Evolutionary conservation across 2,113 vertebrate genomes (phyloP), one percentile per base, ranked within the genome.

Genomic region (Semicossyphus pulcher): DNA sequence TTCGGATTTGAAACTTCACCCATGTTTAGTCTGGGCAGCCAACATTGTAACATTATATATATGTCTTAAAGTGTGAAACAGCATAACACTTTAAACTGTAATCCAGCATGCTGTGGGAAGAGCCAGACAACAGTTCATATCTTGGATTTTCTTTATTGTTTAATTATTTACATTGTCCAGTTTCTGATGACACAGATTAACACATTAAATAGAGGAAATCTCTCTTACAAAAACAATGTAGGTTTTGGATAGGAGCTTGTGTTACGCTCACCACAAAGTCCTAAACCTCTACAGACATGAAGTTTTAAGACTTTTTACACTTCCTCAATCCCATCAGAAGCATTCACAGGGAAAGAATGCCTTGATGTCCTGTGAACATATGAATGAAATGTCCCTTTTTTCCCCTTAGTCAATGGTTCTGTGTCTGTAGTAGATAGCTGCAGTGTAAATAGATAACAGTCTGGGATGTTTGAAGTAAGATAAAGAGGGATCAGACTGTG

Each of bases 111-210:
- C 15, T n/a, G 26, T 51, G 3, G 2, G 75, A 67, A 49, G 2
- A 12, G 3, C n/a, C 32, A 67, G 28, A 76, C 15, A 29, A 23
- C 4, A 3, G 5, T 78, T 80, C 6, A 23, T 44, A 69, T 67
- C 26, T 88, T 81, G 54, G 26, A 69, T 73, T 70, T 53, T 69
- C 45, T 90, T 85, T 91, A 90, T 90, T 92, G 76, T 88, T 84
- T 71, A 82, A 92, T 93, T 93, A 93, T 93, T 92, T 92, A 94
- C 91, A 92, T 76, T 56, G 18, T 86, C 59, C 56, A 54, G 69
- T 79, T 78, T 66, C 34, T 63, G 21, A 64, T 42, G 69, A 64
- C 48, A 67, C 61, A 59, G 53, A 80, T 77, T 57, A 65, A 59
- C 36, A 81, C 49, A 42, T 70, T 36, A 34, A 73, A 81, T 23